These are phyloP conservation scores for Neomonachus schauinslandi DNA, from an alignment of 2,113 vertebrate genomes.

Conservation along the genomic window DNA sequence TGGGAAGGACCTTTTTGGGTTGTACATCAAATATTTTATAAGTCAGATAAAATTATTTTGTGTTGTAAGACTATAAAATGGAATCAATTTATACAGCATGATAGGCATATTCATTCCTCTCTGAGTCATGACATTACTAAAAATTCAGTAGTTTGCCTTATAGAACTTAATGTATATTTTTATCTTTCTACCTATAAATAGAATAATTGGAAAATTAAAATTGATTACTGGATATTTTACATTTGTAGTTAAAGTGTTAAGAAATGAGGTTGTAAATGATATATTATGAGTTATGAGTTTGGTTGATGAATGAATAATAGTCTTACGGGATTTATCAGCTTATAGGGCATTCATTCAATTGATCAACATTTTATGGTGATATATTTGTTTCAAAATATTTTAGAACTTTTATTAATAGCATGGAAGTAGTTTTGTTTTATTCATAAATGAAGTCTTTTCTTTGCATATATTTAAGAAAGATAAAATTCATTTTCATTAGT, in stretches of 20 bases:
- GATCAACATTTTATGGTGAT: background rate
- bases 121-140: constrained; percentile 5
- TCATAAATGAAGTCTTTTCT: constrained; percentile 35
- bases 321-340: background rate
- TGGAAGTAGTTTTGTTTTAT: constrained; percentile 30
- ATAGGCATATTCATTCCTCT: constrained; percentile 36
- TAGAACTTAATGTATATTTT: background rate
- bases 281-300: background rate
- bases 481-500: constrained; percentile 52
- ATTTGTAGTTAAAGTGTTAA: constrained; percentile 8
- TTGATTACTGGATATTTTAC: background rate
- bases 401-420: constrained; percentile 41
- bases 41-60: constrained; percentile 1
- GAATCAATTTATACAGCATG: background rate
- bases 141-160: background rate
- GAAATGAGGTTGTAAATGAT: constrained; percentile 9
- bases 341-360: background rate
- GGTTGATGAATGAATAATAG: background rate
- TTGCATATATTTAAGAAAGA: constrained; percentile 28
- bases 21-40: constrained; percentile 2
- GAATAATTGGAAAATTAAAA: constrained; percentile 41
- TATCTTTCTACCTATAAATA: constrained; percentile 15
- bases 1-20: background rate
- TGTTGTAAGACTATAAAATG: background rate
- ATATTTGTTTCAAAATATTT: constrained; percentile 36